Percentiles rank a stretch among this genome's conserved stretches.
Evolutionary conservation across 2,113 vertebrate genomes (phyloP).

Genomic region (Procavia capensis): DNA sequence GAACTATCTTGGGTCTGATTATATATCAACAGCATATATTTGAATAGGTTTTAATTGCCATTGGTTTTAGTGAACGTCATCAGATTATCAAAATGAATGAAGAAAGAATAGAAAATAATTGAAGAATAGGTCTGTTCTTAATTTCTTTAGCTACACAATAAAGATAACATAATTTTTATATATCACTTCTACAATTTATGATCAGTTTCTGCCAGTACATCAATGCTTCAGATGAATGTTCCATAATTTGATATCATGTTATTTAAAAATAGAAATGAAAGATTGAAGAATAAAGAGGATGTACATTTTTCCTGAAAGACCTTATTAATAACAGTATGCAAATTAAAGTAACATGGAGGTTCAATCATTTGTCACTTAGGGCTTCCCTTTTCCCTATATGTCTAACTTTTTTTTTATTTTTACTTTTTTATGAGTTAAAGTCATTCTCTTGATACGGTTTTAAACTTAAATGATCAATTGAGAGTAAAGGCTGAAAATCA

Average conservation of each 20-base stretch:
- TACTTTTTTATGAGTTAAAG: background rate
- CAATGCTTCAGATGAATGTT: constrained; percentile 11
- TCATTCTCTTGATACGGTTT: background rate
- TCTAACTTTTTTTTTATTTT: background rate
- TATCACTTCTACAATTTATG: background rate
- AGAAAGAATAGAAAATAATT: background rate
- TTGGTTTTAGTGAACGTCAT: background rate
- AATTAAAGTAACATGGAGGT: background rate
- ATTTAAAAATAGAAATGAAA: constrained; percentile 32
- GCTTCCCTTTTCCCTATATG: background rate
- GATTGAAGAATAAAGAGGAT: background rate
- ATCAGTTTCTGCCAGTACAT: background rate
- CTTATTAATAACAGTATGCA: background rate
- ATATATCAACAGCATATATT: background rate
- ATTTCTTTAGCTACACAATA: background rate
- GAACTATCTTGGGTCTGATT: background rate
- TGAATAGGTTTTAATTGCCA: background rate
- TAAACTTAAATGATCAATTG: background rate
- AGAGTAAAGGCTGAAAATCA: background rate
- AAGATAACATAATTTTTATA: background rate
- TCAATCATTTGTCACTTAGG: background rate
- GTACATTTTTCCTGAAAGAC: background rate
- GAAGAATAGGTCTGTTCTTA: background rate
- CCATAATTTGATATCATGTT: background rate
- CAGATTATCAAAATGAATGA: background rate